Evolutionary conservation across 2,888 invertebrate species (phyloP).

Genomic region (Drosophila siamana): DNA sequence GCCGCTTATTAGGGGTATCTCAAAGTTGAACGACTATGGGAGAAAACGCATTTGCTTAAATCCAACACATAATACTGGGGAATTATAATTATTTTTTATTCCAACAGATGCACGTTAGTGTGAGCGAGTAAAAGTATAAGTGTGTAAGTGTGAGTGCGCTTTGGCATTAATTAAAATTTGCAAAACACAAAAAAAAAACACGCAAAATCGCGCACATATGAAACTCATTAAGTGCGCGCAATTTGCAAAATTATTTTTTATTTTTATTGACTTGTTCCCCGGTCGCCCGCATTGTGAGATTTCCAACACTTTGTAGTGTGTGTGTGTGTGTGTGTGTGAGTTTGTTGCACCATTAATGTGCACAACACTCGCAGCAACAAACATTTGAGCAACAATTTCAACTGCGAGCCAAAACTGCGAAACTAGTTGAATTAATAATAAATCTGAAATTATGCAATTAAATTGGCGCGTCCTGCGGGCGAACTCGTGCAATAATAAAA

Average conservation of each 20-base stretch:
- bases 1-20: constrained; percentile 15
- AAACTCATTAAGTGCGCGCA: constrained; percentile 68
- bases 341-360: constrained; percentile 37
- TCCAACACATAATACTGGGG: constrained; percentile 23
- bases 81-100: constrained; percentile 44
- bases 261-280: constrained; percentile 71
- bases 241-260: constrained; percentile 73
- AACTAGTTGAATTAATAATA: constrained; percentile 63
- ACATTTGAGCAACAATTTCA: constrained; percentile 19
- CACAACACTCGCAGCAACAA: constrained; percentile 26
- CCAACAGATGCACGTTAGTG: constrained; percentile 3
- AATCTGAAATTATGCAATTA: constrained; percentile 72
- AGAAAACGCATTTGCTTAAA: constrained; percentile 27
- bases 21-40: constrained; percentile 9
- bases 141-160: constrained; percentile 19
- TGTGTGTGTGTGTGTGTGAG: not conserved
- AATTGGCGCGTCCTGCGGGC: constrained; percentile 54
- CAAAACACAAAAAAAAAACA: not conserved
- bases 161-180: constrained; percentile 67
- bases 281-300: constrained; percentile 46
- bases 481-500: constrained; percentile 21
- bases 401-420: constrained; percentile 27
- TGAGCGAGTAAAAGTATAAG: not conserved
- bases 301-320: constrained; percentile 46
- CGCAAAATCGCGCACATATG: constrained; percentile 45